Percentiles rank a stretch among this genome's conserved stretches.
Conservation (phyloP, 2,113 vertebrate genomes). For the Archocentrus centrarchus region DNA sequence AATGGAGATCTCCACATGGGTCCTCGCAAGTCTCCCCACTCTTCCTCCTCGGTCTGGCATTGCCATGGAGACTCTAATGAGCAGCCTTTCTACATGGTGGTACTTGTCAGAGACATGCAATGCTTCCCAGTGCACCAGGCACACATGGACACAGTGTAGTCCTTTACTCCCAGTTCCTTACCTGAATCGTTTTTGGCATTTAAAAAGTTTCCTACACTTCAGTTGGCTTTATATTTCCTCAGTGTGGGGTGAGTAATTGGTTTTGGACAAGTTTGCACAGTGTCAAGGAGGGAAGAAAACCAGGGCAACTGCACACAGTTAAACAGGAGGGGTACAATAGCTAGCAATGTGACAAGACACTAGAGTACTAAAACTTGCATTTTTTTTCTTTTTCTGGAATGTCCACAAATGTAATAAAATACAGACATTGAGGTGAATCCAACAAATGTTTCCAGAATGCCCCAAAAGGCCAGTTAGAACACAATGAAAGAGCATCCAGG, state of each 20-base stretch:
- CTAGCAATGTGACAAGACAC: slow-evolving; percentile 13
- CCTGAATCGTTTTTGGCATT: background rate
- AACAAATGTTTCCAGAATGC: background rate
- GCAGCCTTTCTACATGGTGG: slow-evolving; percentile 4
- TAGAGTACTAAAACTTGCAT: background rate
- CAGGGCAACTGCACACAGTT: background rate
- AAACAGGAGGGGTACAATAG: background rate
- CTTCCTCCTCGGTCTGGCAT: slow-evolving; percentile 48
- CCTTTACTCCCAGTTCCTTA: background rate
- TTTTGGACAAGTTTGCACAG: slow-evolving; percentile 15
- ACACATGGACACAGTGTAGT: background rate
- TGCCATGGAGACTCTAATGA: slow-evolving; percentile 66
- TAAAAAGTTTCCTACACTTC: background rate
- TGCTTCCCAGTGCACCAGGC: background rate
- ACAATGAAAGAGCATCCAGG: background rate
- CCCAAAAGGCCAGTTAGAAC: background rate
- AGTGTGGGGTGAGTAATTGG: background rate
- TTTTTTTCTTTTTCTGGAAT: background rate
- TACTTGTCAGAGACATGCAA: slow-evolving; percentile 29
- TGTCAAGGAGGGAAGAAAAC: background rate
- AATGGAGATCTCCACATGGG: slow-evolving; percentile 66
- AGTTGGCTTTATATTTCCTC: slow-evolving; percentile 15
- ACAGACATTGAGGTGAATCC: background rate
- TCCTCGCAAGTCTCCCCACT: slow-evolving; percentile 40
- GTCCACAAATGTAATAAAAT: background rate